Evolutionary conservation across 64 coral and sea anemone genomes (phyloP).

Genomic region (Montipora foliosa): DNA sequence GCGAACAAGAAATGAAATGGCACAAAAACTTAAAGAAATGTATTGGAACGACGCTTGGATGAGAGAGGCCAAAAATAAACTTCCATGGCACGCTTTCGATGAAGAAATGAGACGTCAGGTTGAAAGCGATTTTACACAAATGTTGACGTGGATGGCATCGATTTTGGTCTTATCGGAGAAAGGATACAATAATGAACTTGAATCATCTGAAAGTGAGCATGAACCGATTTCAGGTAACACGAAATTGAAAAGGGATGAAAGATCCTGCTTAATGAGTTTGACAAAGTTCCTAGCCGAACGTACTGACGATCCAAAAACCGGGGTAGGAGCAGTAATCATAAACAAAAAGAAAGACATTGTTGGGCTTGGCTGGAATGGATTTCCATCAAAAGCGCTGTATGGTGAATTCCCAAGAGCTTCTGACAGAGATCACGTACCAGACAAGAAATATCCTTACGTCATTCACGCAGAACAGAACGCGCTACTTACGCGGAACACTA

Average conservation of each 20-base stretch:
- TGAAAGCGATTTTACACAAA: neutral
- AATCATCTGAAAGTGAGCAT: neutral
- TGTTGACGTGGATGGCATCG: slow-evolving; percentile 22
- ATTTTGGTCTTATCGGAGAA: neutral
- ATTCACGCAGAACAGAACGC: too few species aligned
- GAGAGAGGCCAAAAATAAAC: neutral
- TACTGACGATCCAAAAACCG: slow-evolving; percentile 65
- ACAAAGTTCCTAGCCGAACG: slow-evolving; percentile 40
- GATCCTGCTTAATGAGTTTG: slow-evolving; percentile 17
- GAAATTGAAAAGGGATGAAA: neutral
- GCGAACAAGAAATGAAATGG: too few species aligned
- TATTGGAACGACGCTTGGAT: slow-evolving; percentile 24
- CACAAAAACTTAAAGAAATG: neutral
- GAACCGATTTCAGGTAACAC: neutral
- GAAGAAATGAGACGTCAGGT: neutral
- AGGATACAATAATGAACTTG: neutral
- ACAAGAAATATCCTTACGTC: too few species aligned
- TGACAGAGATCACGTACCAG: too few species aligned
- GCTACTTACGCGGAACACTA: too few species aligned
- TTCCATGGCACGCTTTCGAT: slow-evolving; percentile 42
- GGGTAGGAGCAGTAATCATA: slow-evolving; percentile 57
- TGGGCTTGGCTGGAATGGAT: too few species aligned
- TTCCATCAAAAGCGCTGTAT: too few species aligned
- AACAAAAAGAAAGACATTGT: slow-evolving; percentile 1
- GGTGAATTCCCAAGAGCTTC: too few species aligned